Base-by-base conservation (phyloP, 2,113 vertebrate species). In the Chinchilla lanigera region DNA sequence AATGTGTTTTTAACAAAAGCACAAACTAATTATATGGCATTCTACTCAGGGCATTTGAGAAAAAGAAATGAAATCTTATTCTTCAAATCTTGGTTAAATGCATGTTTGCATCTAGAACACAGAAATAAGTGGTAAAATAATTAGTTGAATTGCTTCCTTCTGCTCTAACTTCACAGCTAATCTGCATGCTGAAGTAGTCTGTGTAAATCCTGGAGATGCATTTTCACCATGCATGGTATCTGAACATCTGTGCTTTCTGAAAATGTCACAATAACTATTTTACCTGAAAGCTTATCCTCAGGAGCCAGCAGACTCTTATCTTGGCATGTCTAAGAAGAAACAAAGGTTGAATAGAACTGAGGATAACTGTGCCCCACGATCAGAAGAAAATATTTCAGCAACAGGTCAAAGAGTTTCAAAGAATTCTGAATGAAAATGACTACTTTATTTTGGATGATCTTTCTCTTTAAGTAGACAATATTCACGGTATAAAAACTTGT, bases 1-100 rank as follows among this genome's bases (percentile, higher is more conserved):
- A 98, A 98, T 97, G 96, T 78, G 83, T 96, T 98, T 98, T 96
- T 95, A 97, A 98, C 97, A 98, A 98, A 98, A 98, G 97, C 78
- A 82, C 96, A 97, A 98, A 97, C 98, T 98, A 98, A 98, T 98
- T 98, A 96, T 65, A 97, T 24, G 73, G 41, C 1, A n/a, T 93
- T 97, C 97, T 98, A 97, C 90, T 97, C 75, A 90, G 89, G 80
- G 95, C 88, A 90, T 92, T 83, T 92, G 63, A 97, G 84, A 94
- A 96, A 63, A 93, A 93, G 87, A 89, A 96, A 97, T 73, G 85
- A 94, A 93, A 94, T 82, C 89, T 77, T 87, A 90, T 95, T 97
- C 90, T 94, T 94, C 93, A 94, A 86, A 96, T 97, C 81, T 98
- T 54, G n/a, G 81, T 95, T 95, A 95, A 97, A 94, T 47, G 56